Conservation (phyloP, 1,140 invertebrate species). For the Drosophila azteca region DNA sequence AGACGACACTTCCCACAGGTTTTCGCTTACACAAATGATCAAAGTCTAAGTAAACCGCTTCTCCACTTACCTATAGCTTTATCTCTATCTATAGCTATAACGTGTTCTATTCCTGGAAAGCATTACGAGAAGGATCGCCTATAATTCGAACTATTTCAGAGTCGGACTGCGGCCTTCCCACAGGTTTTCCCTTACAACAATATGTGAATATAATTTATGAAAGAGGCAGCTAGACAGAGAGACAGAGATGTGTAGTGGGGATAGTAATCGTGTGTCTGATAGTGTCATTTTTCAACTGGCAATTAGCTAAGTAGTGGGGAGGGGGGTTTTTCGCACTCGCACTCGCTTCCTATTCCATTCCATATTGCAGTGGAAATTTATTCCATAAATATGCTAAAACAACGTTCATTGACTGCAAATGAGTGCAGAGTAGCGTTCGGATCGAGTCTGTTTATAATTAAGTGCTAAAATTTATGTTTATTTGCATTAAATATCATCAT, state of each 20-base stretch:
- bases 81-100: no score
- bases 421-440: conserved; percentile 36
- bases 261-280: conserved; percentile 6
- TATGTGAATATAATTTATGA: conserved; percentile 20
- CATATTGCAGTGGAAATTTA: conserved; percentile 44
- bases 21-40: no score
- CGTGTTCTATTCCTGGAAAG: no score
- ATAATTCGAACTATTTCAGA: conserved; percentile 17
- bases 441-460: conserved; percentile 75
- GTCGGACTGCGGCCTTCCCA: conserved; percentile 61
- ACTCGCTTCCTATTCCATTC: conserved; percentile 57
- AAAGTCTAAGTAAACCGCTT: no score
- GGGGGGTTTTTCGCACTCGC: conserved; percentile 23
- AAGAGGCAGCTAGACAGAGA: no score
- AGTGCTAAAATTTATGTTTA: conserved; percentile 77
- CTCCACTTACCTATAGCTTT: no score
- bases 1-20: no score
- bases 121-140: no score
- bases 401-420: conserved; percentile 64
- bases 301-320: conserved; percentile 56
- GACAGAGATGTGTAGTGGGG: no score
- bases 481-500: conserved; percentile 49
- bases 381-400: conserved; percentile 76
- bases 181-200: conserved; percentile 61
- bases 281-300: conserved; percentile 53